Evolutionary conservation across 2,113 vertebrate genomes (phyloP).

Genomic region (Abramis brama): DNA sequence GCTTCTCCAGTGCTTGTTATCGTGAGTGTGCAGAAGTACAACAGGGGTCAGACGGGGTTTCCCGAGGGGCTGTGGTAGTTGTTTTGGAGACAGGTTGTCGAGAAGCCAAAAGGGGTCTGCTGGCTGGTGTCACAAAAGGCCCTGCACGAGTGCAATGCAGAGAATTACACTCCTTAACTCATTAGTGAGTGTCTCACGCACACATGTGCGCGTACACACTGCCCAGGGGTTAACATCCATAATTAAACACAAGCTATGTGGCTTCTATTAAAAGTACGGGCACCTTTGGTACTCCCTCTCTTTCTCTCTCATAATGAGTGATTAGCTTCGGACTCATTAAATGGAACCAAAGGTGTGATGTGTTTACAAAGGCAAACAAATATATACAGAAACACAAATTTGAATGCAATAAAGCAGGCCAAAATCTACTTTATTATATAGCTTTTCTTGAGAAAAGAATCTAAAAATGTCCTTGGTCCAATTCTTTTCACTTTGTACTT

Average conservation of each 20-base stretch:
- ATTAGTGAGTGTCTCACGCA: conserved; percentile 68
- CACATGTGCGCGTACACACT: conserved; percentile 65
- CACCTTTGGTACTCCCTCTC: conserved; percentile 13
- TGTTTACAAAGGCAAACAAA: conserved; percentile 25
- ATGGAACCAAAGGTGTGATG: conserved; percentile 30
- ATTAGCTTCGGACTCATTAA: conserved; percentile 44
- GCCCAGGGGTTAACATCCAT: conserved; percentile 66
- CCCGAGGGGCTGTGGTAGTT: neutral
- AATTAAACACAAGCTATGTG: conserved; percentile 69
- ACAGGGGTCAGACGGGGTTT: neutral
- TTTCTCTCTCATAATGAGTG: conserved; percentile 15
- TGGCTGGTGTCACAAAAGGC: conserved; percentile 41
- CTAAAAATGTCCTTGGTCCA: neutral
- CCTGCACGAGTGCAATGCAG: conserved; percentile 39
- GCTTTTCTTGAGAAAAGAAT: neutral
- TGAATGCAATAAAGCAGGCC: neutral
- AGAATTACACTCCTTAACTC: conserved; percentile 69
- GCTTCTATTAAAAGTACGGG: conserved; percentile 64
- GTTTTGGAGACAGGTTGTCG: conserved; percentile 20
- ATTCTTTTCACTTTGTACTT: neutral
- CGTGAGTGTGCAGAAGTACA: neutral
- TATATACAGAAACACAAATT: conserved; percentile 7
- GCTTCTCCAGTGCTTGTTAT: conserved; percentile 33
- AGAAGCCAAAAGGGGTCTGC: conserved; percentile 15
- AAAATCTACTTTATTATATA: neutral